Percentiles rank a stretch among this genome's conserved stretches.
phyloP scores from a whole-genome alignment of 1,140 invertebrate genomes.

The Portunus trituberculatus region DNA sequence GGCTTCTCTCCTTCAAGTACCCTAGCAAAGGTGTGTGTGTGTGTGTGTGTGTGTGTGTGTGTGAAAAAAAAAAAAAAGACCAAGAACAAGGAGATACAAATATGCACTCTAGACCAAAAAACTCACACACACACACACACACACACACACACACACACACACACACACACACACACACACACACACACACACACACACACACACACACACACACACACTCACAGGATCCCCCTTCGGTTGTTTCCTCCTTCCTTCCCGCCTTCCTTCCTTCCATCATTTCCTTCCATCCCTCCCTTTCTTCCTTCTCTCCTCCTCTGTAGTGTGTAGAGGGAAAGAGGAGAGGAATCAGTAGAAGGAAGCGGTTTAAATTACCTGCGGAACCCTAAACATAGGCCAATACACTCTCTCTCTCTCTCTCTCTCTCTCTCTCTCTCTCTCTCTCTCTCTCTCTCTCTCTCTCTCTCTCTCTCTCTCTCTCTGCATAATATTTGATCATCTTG shows the following conservation, averaged over 20 bases:
- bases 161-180: background rate
- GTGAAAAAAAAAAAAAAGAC: too few relatives aligned
- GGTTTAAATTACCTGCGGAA: too few relatives aligned
- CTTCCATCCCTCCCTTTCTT: background rate
- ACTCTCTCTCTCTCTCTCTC: background rate
- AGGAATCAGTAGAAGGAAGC: too few relatives aligned
- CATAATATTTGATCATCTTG: background rate
- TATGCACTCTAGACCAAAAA: background rate
- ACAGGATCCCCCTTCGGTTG: background rate
- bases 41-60: background rate
- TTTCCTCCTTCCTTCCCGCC: conserved; percentile 16
- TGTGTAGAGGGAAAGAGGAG: too few relatives aligned
- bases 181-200: background rate
- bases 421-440: background rate
- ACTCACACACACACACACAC: background rate
- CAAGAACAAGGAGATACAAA: background rate
- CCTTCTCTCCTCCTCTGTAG: background rate
- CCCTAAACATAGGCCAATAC: too few relatives aligned
- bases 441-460: conserved; percentile 33
- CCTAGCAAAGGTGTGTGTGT: background rate
- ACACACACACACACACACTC: too few relatives aligned
- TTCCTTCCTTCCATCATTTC: background rate
- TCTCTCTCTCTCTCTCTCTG: background rate
- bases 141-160: too few relatives aligned
- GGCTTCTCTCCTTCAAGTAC: background rate